Percentiles rank a stretch among this genome's conserved stretches.
These are phyloP conservation scores for Ephydatia muelleri DNA, from an alignment of 37 sponge, comb jelly and placozoan species.

Conservation along the genomic window DNA sequence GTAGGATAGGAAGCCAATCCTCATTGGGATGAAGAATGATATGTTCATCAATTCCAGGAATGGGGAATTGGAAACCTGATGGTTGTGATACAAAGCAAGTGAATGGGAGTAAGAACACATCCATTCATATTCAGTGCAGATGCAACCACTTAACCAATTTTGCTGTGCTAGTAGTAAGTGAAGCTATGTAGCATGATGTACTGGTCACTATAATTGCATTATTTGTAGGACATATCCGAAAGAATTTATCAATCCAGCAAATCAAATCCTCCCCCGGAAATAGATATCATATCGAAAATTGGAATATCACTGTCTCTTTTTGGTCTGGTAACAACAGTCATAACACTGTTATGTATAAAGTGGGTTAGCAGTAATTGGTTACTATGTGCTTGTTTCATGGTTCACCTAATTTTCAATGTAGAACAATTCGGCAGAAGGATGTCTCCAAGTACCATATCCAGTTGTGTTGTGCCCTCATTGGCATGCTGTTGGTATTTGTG, in stretches of 20 bases:
- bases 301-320: slow-evolving; percentile 33
- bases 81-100: slow-evolving; percentile 14
- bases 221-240: neutral
- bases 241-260: neutral
- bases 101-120: neutral
- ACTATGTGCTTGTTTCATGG: neutral
- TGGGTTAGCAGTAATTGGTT: neutral
- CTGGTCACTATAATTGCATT: neutral
- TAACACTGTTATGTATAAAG: slow-evolving; percentile 23
- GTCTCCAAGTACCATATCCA: slow-evolving; percentile 35
- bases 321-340: slow-evolving; percentile 22
- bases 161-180: slow-evolving; percentile 66
- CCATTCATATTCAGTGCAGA: slow-evolving; percentile 1
- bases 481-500: slow-evolving; percentile 46
- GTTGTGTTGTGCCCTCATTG: slow-evolving; percentile 33
- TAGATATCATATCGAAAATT: slow-evolving; percentile 16
- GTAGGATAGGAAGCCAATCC: no score
- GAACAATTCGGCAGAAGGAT: slow-evolving; percentile 18
- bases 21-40: no score
- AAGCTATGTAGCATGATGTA: neutral
- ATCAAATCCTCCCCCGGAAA: neutral
- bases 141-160: slow-evolving; percentile 76
- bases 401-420: slow-evolving; percentile 5
- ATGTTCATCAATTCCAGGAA: neutral
- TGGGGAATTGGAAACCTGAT: slow-evolving; percentile 25